Base-by-base conservation (phyloP, 2,113 vertebrate genomes). In the Danio rerio region DNA sequence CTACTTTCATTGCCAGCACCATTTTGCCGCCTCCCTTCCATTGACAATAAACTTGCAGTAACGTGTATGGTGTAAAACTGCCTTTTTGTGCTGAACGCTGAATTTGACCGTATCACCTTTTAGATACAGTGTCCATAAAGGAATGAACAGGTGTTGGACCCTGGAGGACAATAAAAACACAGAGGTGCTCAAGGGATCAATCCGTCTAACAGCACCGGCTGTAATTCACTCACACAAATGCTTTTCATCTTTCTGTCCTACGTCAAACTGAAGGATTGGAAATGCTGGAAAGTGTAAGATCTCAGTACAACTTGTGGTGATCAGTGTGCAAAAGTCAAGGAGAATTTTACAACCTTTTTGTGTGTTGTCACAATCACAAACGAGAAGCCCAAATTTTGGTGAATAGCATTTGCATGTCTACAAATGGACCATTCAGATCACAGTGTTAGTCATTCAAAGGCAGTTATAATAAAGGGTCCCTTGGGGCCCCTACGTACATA, bases 311-410 rank as follows among this genome's bases (percentile, higher is more conserved):
- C 15, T 63, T 78, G n/a, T 72, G 68, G 83, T 78, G 83, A 85
- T 69, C 12, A 56, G 69, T 72, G 66, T 78, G 43, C 59, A 62
- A 78, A 84, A 63, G 77, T 84, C 73, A 81, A 75, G 61, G 83
- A 84, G 80, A 71, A 76, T 79, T 56, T 81, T 61, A 59, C 40
- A 81, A 16, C 45, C 2, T 31, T 31, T 10, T 49, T 5, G 5
- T 8, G 65, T 16, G 6, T 15, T 20, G 49, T 56, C 40, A 56
- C n/a, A 68, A 69, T 73, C 68, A 52, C 45, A 77, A 42, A 49
- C 16, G 56, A 77, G 43, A 40, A 77, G 45, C 75, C 49, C 45
- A n/a, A 6, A 49, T 63, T 31, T 62, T 12, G 3, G 75, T 77
- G 21, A 63, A 77, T 40, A 61, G 43, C 83, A 40, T 76, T 74